Evolutionary conservation across 1,140 invertebrate genomes (phyloP).

Genomic region (Sycophaga agraensis): DNA sequence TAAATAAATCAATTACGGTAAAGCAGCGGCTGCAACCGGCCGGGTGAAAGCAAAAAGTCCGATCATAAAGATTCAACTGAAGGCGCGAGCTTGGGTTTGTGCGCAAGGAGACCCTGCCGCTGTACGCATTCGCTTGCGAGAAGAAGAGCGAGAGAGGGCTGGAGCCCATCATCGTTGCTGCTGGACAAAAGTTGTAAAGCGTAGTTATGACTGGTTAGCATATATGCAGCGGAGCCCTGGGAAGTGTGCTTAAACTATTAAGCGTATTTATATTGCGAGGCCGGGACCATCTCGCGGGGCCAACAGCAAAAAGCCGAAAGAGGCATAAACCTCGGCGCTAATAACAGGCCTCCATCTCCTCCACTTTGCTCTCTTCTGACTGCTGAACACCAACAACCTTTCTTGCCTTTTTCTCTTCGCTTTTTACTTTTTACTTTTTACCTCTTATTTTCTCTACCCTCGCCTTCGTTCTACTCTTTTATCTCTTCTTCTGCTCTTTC

Average conservation of each 20-base stretch:
- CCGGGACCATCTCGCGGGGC: slow-evolving; percentile 45
- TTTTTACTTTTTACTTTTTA: slow-evolving; percentile 11
- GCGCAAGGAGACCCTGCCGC: no score
- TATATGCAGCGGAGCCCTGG: slow-evolving; percentile 42
- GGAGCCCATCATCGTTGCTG: slow-evolving; percentile 28
- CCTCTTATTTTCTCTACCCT: slow-evolving; percentile 17
- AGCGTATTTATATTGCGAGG: slow-evolving; percentile 58
- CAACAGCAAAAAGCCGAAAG: slow-evolving; percentile 43
- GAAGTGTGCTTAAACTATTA: slow-evolving; percentile 58
- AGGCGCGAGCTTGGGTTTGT: slow-evolving; percentile 6
- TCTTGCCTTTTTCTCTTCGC: slow-evolving; percentile 25
- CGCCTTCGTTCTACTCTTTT: not conserved
- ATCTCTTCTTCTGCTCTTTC: not conserved
- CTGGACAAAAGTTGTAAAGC: slow-evolving; percentile 53
- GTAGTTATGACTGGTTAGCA: slow-evolving; percentile 58
- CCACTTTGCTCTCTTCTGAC: slow-evolving; percentile 38
- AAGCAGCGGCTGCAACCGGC: no score
- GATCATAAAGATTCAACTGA: slow-evolving; percentile 10
- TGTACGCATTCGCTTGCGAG: not conserved
- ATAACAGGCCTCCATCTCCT: slow-evolving; percentile 56
- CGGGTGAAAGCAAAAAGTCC: slow-evolving; percentile 1
- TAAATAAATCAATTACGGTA: slow-evolving; percentile 13
- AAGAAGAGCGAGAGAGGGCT: slow-evolving; percentile 5
- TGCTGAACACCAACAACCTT: slow-evolving; percentile 35
- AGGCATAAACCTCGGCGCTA: slow-evolving; percentile 42